Base-by-base conservation (phyloP, 1,140 invertebrate species). In the Bicyclus anynana region DNA sequence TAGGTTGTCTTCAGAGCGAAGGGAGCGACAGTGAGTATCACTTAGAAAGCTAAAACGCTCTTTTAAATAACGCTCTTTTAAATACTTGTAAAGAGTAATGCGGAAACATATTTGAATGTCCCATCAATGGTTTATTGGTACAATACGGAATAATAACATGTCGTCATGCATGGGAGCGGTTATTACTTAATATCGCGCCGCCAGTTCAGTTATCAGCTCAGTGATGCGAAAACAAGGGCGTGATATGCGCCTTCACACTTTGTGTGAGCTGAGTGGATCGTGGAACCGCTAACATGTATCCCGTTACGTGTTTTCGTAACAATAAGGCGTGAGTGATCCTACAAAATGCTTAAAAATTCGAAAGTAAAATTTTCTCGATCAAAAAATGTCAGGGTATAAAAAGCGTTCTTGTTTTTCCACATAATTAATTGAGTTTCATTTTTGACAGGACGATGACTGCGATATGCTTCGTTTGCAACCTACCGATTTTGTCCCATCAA, bases 401-500 rank as follows among this genome's bases (percentile, higher is more conserved):
- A 10, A 29, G 5, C 5, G 2, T 5, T 29, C 2, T 29, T 29
- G 35, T 4, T 13, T 14, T 38, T 38, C 16, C 4, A 35, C 10
- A 5, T 14, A 4, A 38, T 14, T 38, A 14, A 38, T 10, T 5
- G 13, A 16, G 17, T 16, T 40, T 4, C 17, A 38, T 67, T 70
- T 69, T 80, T 90, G 89, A 53, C 92, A 97, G 95, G 92, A 96
- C 94, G 74, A 96, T 97, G 95, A 96, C 95, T 73, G 94, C 95
- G 78, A 94, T 97, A 87, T 98, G 96, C 90, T 98, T 97, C 90
- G 95, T 97, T 63, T 98, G 97, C 93, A 97, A 97, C 89, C 91
- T 97, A 72, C 96, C 96, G 62, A 97, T 97, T 79, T 91, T 97
- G 72, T 96, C 95, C 58, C 96, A 97, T 89, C 96, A 97, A 91